Evolutionary conservation across 2,797 vertebrate genomes (phyloP).

Genomic region (Anas bahamensis): DNA sequence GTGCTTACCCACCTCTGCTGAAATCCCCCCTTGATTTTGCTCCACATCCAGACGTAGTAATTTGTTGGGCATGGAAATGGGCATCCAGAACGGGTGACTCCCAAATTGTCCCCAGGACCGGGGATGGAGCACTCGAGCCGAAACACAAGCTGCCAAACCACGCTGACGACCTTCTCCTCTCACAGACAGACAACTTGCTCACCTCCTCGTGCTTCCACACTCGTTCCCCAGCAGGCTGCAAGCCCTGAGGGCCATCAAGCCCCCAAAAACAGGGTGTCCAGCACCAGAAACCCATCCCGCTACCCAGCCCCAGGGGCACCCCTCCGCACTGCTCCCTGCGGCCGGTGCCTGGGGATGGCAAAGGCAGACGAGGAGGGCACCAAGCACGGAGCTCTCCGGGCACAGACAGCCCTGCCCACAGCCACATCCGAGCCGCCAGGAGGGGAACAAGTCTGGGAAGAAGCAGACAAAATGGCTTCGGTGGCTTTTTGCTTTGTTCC

Average conservation of each 20-base stretch:
- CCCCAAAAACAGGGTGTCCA: no score
- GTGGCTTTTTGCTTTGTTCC: neutral
- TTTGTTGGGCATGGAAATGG: fast-evolving
- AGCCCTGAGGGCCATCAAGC: neutral
- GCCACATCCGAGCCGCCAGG: fast-evolving
- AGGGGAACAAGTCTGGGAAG: neutral
- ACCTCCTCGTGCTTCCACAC: fast-evolving
- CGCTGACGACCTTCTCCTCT: neutral
- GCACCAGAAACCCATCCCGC: neutral
- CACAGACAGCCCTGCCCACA: fast-evolving
- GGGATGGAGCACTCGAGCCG: neutral
- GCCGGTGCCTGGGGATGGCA: fast-evolving
- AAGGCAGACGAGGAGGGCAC: neutral
- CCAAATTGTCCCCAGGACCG: neutral
- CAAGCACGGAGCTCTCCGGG: neutral
- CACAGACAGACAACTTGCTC: neutral
- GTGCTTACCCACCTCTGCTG: neutral
- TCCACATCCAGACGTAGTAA: fast-evolving
- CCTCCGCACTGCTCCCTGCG: fast-evolving
- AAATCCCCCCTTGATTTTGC: neutral
- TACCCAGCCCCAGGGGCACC: neutral
- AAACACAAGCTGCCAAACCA: neutral
- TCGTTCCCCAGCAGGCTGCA: neutral
- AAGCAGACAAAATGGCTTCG: neutral
- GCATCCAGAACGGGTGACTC: neutral